phyloP scores from a whole-genome alignment of 2,113 vertebrate genomes.

The Oplegnathus fasciatus region DNA sequence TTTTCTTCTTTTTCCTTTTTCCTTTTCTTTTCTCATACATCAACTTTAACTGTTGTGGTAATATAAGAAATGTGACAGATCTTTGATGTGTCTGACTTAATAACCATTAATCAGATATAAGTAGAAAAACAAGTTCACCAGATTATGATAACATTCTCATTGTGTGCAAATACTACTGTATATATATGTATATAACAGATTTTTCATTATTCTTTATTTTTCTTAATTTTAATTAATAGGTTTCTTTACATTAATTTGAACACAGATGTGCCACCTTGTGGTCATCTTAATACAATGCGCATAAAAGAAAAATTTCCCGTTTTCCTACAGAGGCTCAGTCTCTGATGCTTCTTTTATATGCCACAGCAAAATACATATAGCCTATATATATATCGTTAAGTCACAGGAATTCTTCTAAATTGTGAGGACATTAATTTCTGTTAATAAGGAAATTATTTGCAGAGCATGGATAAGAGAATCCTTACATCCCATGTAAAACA shows the following conservation, averaged over 20 bases:
- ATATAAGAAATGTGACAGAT: neutral
- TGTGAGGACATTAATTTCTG: neutral
- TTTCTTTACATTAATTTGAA: neutral
- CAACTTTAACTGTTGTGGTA: neutral
- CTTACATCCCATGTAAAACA: neutral
- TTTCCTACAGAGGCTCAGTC: neutral
- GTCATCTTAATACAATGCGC: conserved; percentile 3
- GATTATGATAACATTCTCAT: neutral
- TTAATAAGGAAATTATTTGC: neutral
- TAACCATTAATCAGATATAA: neutral
- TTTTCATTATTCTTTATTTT: neutral
- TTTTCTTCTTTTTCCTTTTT: neutral
- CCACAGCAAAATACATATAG: neutral
- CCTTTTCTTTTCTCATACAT: neutral
- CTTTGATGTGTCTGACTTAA: neutral
- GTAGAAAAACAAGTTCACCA: neutral
- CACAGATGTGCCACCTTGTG: conserved; percentile 73
- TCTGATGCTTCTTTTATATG: neutral
- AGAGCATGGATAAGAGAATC: neutral
- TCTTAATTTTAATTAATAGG: neutral
- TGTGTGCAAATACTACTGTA: neutral
- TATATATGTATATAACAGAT: too few species aligned
- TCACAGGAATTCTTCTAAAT: neutral
- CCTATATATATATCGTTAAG: neutral
- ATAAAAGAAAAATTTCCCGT: too few species aligned